Percentiles rank a stretch among this genome's conserved stretches.
Conservation (phyloP, 2,113 vertebrate species). For the Rafetus swinhoei region DNA sequence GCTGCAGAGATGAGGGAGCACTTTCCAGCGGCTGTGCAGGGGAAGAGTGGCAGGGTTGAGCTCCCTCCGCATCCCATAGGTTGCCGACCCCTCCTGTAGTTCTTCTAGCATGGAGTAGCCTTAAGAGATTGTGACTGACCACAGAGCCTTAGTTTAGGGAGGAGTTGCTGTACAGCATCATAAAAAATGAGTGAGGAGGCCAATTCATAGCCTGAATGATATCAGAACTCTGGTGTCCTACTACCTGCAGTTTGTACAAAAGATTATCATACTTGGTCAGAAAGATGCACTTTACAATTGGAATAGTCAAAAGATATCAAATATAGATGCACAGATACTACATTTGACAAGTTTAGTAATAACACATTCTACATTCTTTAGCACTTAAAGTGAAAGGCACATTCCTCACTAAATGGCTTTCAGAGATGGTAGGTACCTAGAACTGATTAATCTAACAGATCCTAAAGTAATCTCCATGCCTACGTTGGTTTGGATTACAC, state of each 20-base stretch:
- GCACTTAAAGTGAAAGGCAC: not conserved
- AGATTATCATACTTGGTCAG: not conserved
- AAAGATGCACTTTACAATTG: not conserved
- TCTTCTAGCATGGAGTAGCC: too few species aligned
- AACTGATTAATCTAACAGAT: not conserved
- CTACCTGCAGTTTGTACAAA: not conserved
- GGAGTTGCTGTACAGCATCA: not conserved
- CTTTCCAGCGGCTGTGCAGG: too few species aligned
- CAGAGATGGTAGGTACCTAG: not conserved
- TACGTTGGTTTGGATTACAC: not conserved
- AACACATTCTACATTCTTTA: not conserved
- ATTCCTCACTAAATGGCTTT: not conserved
- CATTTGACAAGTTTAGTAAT: not conserved
- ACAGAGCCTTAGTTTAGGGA: conserved; percentile 4
- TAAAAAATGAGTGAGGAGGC: not conserved
- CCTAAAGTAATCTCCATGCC: not conserved
- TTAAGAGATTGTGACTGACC: not conserved
- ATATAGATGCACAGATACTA: not conserved
- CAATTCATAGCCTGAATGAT: not conserved
- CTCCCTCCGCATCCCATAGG: too few species aligned
- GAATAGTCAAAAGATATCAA: not conserved
- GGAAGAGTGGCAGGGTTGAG: too few species aligned
- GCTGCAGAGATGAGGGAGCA: too few species aligned
- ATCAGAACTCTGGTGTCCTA: not conserved
- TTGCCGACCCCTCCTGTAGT: too few species aligned